A percentile compares a stretch with the other conserved stretches of the same genome.
Evolutionary conservation across 2,888 invertebrate genomes (phyloP).

Genomic region (Plemyria rubiginata): DNA sequence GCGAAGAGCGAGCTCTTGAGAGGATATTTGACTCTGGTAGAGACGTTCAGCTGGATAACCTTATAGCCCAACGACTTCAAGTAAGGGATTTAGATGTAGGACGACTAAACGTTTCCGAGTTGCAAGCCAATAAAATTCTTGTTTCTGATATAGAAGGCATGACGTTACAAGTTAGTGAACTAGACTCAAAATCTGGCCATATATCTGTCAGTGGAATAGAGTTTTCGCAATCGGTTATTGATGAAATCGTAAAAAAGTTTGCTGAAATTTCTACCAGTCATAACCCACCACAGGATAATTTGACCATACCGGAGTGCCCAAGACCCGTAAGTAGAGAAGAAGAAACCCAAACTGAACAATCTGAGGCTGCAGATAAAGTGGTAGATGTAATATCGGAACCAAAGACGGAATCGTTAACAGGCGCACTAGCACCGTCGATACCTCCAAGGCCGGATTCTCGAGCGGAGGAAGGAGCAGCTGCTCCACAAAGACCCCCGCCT

Average conservation of each 20-base stretch:
- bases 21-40: slow-evolving; percentile 63
- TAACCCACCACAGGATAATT: slow-evolving; percentile 43
- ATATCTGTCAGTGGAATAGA: slow-evolving; percentile 88
- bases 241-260: slow-evolving; percentile 86
- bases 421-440: slow-evolving; percentile 42
- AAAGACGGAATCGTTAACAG: slow-evolving; percentile 37
- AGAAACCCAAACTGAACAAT: slow-evolving; percentile 72
- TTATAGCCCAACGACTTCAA: slow-evolving; percentile 87
- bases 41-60: slow-evolving; percentile 75
- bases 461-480: slow-evolving; percentile 57
- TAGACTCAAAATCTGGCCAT: slow-evolving; percentile 88
- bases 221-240: slow-evolving; percentile 88
- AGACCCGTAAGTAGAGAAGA: slow-evolving; percentile 70
- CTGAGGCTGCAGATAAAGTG: slow-evolving; percentile 42
- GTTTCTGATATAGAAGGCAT: slow-evolving; percentile 93
- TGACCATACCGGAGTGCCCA: slow-evolving; percentile 45
- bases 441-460: slow-evolving; percentile 46
- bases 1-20: slow-evolving; percentile 64
- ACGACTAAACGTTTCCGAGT: slow-evolving; percentile 89
- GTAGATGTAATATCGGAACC: slow-evolving; percentile 41
- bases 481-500: slow-evolving; percentile 78
- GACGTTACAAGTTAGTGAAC: slow-evolving; percentile 89
- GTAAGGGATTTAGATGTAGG: slow-evolving; percentile 92
- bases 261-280: slow-evolving; percentile 72
- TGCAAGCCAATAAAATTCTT: slow-evolving; percentile 91